A percentile compares a stretch with the other conserved stretches of the same genome.
phyloP scores from a whole-genome alignment of 2,113 vertebrate genomes.

The Electrona antarctica region DNA sequence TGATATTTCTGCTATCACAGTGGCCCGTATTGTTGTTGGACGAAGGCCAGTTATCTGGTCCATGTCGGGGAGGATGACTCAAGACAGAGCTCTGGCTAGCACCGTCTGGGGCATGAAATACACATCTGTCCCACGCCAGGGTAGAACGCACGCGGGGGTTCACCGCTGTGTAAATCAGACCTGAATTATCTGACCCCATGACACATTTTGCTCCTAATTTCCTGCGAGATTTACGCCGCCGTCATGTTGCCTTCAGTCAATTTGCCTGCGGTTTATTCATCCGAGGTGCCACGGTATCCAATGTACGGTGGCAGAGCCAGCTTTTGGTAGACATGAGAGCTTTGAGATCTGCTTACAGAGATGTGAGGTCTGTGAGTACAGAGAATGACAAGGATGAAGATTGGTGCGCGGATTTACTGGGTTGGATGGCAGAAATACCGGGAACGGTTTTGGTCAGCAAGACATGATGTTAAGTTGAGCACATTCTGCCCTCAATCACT shows the following conservation, averaged over 20 bases:
- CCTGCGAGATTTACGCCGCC: conserved; percentile 40
- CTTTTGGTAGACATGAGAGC: not conserved
- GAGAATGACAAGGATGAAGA: conserved; percentile 15
- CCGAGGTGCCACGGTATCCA: conserved; percentile 34
- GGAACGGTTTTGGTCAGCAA: conserved; percentile 28
- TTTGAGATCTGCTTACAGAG: conserved; percentile 8
- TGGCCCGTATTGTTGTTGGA: conserved; percentile 49
- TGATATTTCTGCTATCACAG: conserved; percentile 22
- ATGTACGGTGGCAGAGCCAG: conserved; percentile 50
- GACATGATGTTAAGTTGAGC: not conserved
- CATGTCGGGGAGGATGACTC: conserved; percentile 58
- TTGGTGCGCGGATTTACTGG: conserved; percentile 37
- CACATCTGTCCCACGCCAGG: conserved; percentile 13
- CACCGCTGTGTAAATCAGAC: conserved; percentile 61
- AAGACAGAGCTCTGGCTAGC: conserved; percentile 62
- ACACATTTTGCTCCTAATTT: conserved; percentile 53
- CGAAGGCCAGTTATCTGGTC: conserved; percentile 45
- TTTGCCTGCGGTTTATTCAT: conserved; percentile 19
- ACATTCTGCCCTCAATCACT: not conserved
- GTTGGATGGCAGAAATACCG: conserved; percentile 25
- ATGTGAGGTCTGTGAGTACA: conserved; percentile 22
- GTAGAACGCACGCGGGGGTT: conserved; percentile 20
- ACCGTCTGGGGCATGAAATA: conserved; percentile 56
- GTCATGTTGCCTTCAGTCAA: conserved; percentile 23
- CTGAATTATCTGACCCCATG: conserved; percentile 55